phyloP scores from a whole-genome alignment of 2,113 vertebrate genomes.

The Pachycephala philippinensis region DNA sequence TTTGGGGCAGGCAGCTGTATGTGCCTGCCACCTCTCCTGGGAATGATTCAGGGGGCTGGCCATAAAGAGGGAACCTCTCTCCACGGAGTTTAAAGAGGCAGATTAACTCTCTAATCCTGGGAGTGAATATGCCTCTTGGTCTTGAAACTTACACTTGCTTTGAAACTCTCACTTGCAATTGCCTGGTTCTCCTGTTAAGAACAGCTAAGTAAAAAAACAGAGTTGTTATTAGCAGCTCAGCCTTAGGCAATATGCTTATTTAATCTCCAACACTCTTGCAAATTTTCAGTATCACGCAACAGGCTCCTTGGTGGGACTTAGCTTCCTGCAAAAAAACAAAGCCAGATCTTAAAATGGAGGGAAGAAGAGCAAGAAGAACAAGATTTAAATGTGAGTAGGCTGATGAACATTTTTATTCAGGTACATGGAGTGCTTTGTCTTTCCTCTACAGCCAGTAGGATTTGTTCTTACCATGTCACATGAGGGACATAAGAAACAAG shows the following conservation, averaged over 20 bases:
- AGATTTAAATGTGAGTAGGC: background rate
- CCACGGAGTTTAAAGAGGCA: background rate
- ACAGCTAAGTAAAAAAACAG: background rate
- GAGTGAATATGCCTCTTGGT: background rate
- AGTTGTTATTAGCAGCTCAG: background rate
- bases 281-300: background rate
- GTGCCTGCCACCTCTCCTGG: background rate
- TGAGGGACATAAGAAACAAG: background rate
- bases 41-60: background rate
- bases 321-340: background rate
- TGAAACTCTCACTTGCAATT: background rate
- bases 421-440: background rate
- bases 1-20: background rate
- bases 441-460: background rate
- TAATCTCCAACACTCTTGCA: background rate
- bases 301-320: background rate
- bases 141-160: background rate
- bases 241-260: background rate
- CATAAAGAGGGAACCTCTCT: background rate
- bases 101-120: background rate
- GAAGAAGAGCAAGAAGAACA: background rate
- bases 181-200: background rate
- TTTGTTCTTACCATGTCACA: background rate
- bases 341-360: background rate
- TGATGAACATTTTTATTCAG: background rate